Percentiles rank a stretch among this genome's conserved stretches.
phyloP scores from a whole-genome alignment of 2,113 vertebrate species.

The Syrrhaptes paradoxus region DNA sequence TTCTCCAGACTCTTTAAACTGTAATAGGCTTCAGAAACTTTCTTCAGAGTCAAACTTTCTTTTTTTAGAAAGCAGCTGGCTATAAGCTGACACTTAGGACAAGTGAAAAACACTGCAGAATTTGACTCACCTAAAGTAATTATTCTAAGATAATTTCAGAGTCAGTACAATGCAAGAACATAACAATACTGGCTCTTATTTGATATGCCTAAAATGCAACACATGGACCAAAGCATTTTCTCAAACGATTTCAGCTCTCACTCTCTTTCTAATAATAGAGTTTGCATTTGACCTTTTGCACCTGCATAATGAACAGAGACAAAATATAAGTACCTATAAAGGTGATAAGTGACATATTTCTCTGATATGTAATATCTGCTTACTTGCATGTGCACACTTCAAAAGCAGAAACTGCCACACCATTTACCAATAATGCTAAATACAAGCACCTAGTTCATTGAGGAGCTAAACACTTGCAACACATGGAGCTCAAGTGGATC shows the following conservation, averaged over 20 bases:
- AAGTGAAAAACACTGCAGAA: not conserved
- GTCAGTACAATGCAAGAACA: not conserved
- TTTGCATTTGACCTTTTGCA: not conserved
- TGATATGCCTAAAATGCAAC: not conserved
- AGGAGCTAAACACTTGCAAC: not conserved
- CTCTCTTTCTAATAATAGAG: not conserved
- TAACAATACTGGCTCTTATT: not conserved
- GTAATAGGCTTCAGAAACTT: not conserved
- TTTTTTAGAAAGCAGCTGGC: not conserved
- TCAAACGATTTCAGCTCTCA: not conserved
- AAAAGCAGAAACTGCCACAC: not conserved
- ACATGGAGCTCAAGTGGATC: accelerated
- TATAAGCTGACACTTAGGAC: not conserved
- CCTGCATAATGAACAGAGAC: not conserved
- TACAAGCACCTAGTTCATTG: not conserved
- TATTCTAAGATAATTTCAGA: not conserved
- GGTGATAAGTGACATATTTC: not conserved
- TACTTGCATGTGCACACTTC: not conserved
- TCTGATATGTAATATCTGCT: not conserved
- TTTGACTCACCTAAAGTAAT: not conserved
- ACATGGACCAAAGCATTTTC: not conserved
- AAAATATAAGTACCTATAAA: not conserved
- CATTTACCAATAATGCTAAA: not conserved
- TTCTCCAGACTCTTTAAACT: not conserved
- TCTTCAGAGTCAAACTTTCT: not conserved